Evolutionary conservation across 1,140 invertebrate species (phyloP), one percentile per base, ranked within the genome.

Genomic region (Drosophila trapezifrons): DNA sequence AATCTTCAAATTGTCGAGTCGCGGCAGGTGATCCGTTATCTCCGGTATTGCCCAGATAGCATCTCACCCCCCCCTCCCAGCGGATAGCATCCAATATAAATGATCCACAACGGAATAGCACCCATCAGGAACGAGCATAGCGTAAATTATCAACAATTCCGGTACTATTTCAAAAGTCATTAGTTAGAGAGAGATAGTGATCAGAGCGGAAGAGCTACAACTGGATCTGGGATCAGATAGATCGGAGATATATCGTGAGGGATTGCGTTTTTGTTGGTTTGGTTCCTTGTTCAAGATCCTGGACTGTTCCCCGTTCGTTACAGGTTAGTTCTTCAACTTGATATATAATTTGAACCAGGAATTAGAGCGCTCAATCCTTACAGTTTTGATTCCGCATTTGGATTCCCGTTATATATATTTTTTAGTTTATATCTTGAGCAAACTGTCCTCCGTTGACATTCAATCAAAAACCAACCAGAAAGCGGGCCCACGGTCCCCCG

Each of bases 1-100:
- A 81, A 67, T 46, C 58, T 70, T 52, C 17, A 81, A 81, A 82
- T 85, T 85, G 29, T 78, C 47, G 52, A 77, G 58, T 77, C 67
- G 60, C 52, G 17, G 22, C 32, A 59, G 37, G 25, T 57, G 51
- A 57, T 40, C 17, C 13, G 4, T n/a, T 37, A 37, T 37, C 32
- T 38, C 51, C 51, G 32, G 51, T 10, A 17, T 37, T 38, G 10
- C 17, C 17, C 22, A 47, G 45, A 10, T 25, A 32, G 29, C 29
- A 32, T 4, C 29, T 32, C 27, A 29, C 8, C 27, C 27, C 8
- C n/a, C 22, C 22, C 2, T 4, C 22, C 9, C 29, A 32, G 29
- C 29, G 29, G 29, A 32, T 32, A 32, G 29, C 29, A 32, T 10
- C 29, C 29, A 32, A 32, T 10, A 32, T 32, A 32, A 32, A 57